A percentile compares a stretch with the other conserved stretches of the same genome.
Conservation (phyloP, 92 coral and sea anemone species). For the Parazoanthus swiftii region DNA sequence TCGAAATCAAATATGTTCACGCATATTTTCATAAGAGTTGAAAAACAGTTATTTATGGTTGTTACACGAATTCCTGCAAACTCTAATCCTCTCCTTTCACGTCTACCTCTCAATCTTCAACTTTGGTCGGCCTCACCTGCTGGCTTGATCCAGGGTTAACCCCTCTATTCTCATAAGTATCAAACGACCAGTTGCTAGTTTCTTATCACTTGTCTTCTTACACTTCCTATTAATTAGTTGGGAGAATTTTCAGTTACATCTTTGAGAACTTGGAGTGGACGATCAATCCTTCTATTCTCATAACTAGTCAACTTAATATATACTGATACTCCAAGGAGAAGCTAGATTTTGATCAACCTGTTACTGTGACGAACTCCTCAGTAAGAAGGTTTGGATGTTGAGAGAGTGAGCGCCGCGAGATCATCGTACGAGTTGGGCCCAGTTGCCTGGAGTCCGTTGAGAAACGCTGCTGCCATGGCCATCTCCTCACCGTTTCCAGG, state of each 20-base stretch:
- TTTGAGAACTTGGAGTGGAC: not conserved
- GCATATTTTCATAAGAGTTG: no score
- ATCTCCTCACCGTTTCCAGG: conserved; percentile 41
- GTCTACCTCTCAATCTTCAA: no score
- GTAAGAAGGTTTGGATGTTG: not conserved
- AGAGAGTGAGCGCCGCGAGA: conserved; percentile 4
- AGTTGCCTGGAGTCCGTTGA: conserved; percentile 51
- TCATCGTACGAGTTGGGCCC: conserved; percentile 20
- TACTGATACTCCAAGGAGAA: not conserved
- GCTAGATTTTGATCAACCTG: not conserved
- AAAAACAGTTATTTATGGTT: no score
- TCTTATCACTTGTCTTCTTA: not conserved
- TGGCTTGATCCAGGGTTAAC: not conserved
- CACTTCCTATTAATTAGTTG: not conserved
- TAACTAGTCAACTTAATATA: not conserved
- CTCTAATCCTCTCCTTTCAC: no score
- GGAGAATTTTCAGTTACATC: not conserved
- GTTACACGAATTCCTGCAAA: no score
- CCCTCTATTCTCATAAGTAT: not conserved
- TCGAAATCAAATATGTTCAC: no score
- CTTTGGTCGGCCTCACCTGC: not conserved
- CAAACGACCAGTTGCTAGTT: not conserved
- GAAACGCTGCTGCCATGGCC: conserved; percentile 52
- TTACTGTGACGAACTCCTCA: not conserved
- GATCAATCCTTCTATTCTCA: not conserved